Evolutionary conservation across 2,888 invertebrate species (phyloP).

Genomic region (Napeogenes sylphis): DNA sequence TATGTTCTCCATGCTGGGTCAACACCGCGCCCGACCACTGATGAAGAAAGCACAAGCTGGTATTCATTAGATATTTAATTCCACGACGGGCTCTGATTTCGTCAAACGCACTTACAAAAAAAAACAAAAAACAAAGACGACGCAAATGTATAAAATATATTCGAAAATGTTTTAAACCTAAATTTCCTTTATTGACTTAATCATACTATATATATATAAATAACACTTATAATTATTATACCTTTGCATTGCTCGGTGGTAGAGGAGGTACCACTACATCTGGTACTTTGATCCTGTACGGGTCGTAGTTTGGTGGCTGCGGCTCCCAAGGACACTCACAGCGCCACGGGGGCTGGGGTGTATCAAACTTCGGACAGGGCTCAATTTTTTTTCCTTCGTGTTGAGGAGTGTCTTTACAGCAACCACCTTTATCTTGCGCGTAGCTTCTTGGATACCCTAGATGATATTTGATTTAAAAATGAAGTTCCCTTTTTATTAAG

Average conservation of each 20-base stretch:
- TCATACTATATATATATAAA: too few species aligned
- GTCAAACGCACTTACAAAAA: constrained; percentile 66
- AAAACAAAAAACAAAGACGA: constrained; percentile 37
- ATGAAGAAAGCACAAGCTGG: constrained; percentile 74
- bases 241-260: constrained; percentile 63
- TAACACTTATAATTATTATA: constrained; percentile 31
- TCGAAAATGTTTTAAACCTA: constrained; percentile 3
- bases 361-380: constrained; percentile 54
- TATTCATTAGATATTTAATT: constrained; percentile 68
- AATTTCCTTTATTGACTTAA: not conserved
- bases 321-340: constrained; percentile 50
- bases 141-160: constrained; percentile 14
- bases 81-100: constrained; percentile 66
- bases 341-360: constrained; percentile 50
- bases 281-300: constrained; percentile 65
- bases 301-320: constrained; percentile 63
- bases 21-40: constrained; percentile 58
- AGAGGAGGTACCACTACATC: constrained; percentile 61
- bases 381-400: constrained; percentile 51
- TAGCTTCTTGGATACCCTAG: constrained; percentile 42
- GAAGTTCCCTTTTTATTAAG: not conserved
- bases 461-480: constrained; percentile 13
- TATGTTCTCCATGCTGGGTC: constrained; percentile 30
- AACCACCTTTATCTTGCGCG: constrained; percentile 45
- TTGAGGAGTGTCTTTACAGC: constrained; percentile 51